These are phyloP conservation scores for Musca domestica DNA, from an alignment of 1,140 invertebrate species.

Conservation along the genomic window DNA sequence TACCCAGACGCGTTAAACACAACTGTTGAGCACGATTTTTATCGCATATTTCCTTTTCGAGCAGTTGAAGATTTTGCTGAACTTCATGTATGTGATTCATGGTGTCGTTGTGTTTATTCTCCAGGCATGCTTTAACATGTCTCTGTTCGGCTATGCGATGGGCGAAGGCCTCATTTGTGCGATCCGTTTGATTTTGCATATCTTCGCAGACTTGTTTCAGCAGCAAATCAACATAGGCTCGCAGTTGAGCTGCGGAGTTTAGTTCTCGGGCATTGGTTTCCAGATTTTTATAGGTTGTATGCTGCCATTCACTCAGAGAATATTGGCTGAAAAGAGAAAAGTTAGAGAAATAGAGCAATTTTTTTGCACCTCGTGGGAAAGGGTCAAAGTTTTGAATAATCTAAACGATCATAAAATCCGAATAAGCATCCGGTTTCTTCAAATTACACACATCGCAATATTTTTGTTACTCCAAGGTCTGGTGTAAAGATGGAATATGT, in stretches of 20 bases:
- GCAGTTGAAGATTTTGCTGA: conserved; percentile 70
- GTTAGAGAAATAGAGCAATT: conserved; percentile 28
- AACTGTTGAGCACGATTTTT: conserved; percentile 80
- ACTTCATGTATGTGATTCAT: conserved; percentile 67
- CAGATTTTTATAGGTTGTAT: conserved; percentile 74
- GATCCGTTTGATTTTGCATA: conserved; percentile 65
- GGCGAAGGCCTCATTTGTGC: conserved; percentile 72
- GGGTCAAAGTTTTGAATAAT: too few species aligned
- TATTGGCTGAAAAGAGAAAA: conserved; percentile 58
- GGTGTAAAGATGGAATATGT: too few species aligned
- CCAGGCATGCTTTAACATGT: conserved; percentile 75
- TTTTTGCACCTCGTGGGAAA: too few species aligned
- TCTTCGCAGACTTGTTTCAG: conserved; percentile 73
- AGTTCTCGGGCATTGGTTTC: conserved; percentile 73
- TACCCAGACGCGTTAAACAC: conserved; percentile 77
- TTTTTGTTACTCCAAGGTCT: too few species aligned
- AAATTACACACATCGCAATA: too few species aligned
- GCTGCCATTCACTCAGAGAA: conserved; percentile 76
- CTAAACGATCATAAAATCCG: too few species aligned
- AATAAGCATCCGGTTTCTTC: too few species aligned
- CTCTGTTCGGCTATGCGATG: conserved; percentile 77
- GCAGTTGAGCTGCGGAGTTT: conserved; percentile 68
- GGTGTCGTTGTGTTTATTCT: conserved; percentile 73
- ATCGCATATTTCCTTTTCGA: conserved; percentile 77
- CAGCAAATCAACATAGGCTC: conserved; percentile 75